These are phyloP conservation scores for Uromys caudimaculatus DNA, from an alignment of 2,797 vertebrate genomes.

Conservation along the genomic window DNA sequence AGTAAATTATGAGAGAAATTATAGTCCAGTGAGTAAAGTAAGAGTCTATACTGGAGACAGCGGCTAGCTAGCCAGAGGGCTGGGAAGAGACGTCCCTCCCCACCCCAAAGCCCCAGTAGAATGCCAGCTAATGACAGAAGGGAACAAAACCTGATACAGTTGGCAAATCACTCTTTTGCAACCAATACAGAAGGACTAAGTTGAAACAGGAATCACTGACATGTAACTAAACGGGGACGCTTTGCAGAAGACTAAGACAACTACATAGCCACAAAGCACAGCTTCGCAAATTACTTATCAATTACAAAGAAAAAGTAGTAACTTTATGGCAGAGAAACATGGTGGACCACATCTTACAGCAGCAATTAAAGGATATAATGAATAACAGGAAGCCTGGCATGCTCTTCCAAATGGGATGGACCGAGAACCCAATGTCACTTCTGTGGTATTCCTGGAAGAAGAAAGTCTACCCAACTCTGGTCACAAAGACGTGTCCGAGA, in stretches of 20 bases:
- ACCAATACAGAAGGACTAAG: background rate
- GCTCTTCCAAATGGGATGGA: background rate
- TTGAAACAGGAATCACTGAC: background rate
- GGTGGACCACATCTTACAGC: background rate
- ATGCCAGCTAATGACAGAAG: constrained; percentile 8
- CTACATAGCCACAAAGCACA: background rate
- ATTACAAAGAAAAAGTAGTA: constrained; percentile 1
- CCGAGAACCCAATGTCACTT: background rate
- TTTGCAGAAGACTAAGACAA: background rate
- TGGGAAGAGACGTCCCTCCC: background rate
- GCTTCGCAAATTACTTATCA: constrained; percentile 4
- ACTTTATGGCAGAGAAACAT: background rate
- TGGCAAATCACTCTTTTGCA: constrained; percentile 21
- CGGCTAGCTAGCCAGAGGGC: background rate
- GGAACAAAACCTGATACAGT: background rate
- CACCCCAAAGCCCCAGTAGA: background rate
- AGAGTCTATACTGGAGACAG: background rate
- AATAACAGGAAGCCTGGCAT: background rate
- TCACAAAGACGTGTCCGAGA: background rate
- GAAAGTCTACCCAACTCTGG: background rate
- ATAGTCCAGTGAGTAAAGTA: background rate
- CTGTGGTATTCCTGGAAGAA: background rate
- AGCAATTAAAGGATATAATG: constrained; percentile 19
- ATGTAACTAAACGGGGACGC: background rate
- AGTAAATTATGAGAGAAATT: background rate